Percentiles rank a stretch among this genome's conserved stretches.
These are phyloP conservation scores for Nothobranchius kuhntae DNA, from an alignment of 2,113 vertebrate species.

Conservation along the genomic window DNA sequence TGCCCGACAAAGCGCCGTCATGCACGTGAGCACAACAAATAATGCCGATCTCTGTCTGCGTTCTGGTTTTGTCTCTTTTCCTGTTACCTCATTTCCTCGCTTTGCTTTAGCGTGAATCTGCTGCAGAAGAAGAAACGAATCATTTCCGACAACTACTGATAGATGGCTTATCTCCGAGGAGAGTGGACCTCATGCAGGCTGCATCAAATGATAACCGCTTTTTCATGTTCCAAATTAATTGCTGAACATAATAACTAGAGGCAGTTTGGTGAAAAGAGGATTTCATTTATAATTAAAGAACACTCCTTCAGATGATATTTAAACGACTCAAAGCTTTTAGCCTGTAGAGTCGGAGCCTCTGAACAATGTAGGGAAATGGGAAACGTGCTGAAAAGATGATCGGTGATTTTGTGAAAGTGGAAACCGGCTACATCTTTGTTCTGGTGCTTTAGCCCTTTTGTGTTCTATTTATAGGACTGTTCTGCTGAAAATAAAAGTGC, in stretches of 20 bases:
- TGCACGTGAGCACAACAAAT: slow-evolving; percentile 43
- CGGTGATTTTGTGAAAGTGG: not conserved
- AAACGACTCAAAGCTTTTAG: slow-evolving; percentile 41
- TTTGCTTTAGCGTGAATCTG: slow-evolving; percentile 51
- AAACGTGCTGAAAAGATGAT: not conserved
- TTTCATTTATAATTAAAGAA: slow-evolving; percentile 68
- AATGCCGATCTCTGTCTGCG: slow-evolving; percentile 31
- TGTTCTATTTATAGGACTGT: slow-evolving; percentile 25
- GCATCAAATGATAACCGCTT: slow-evolving; percentile 49
- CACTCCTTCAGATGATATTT: slow-evolving; percentile 41
- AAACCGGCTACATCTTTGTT: slow-evolving; percentile 4
- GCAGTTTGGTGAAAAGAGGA: slow-evolving; percentile 50
- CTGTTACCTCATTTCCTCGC: slow-evolving; percentile 22
- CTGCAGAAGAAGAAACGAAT: slow-evolving; percentile 63
- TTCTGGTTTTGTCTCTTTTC: slow-evolving; percentile 29
- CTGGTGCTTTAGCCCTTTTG: slow-evolving; percentile 2
- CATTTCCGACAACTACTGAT: slow-evolving; percentile 60
- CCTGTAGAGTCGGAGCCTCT: slow-evolving; percentile 42
- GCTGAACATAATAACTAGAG: slow-evolving; percentile 58
- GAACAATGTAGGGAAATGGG: slow-evolving; percentile 18
- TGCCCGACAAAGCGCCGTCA: slow-evolving; percentile 46
- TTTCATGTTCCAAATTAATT: slow-evolving; percentile 69
- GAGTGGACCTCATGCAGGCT: slow-evolving; percentile 46
- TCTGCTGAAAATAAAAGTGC: slow-evolving; percentile 33
- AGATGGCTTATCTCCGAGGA: slow-evolving; percentile 67